Base-by-base conservation (phyloP, 2,888 invertebrate species). In the Alitta virens region DNA sequence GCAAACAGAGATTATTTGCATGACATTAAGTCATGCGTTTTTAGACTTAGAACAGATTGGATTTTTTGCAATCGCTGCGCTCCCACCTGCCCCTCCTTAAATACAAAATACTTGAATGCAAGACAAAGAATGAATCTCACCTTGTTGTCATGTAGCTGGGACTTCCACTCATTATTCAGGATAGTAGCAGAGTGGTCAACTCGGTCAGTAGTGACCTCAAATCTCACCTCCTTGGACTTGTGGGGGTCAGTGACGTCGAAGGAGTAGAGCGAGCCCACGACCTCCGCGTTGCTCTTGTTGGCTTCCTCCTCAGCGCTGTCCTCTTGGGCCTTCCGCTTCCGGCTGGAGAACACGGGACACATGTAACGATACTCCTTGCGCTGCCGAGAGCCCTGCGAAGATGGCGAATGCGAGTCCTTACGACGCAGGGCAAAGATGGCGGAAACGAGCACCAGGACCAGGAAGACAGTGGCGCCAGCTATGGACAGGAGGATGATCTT, bases 401-500 rank as follows among this genome's bases (percentile, higher is more conserved):
- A 5, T 12, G 33, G 33, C 33, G 33, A 33, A 7, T 21, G n/a
- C 3, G 5, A 12, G 46, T 46, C 46, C 21, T 46, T 46, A n/a
- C 21, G 46, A 18, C 21, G n/a, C 46, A 46, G 21, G 46, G 46
- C 21, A 18, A 46, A 46, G n/a, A 46, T 46, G n/a, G 46, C 46
- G 46, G 46, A 46, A 21, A 46, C 21, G 21, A 46, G 46, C 18
- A 46, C 21, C 18, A 46, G n/a, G 3, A 46, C 46, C 7, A 46
- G 21, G 46, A 46, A 46, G 46, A 46, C 46, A 16, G 46, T 46
- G 18, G 18, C 46, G n/a, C 46, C 46, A 46, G 46, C 46, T 46
- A 46, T 46, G 21, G 46, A 46, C 46, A 46, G 46, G 46, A 46
- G 46, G 46, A 46, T 46, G 18, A 46, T 21, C n/a, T 46, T 46